Base-by-base conservation (phyloP, 2,113 vertebrate genomes). In the Daboia siamensis region DNA sequence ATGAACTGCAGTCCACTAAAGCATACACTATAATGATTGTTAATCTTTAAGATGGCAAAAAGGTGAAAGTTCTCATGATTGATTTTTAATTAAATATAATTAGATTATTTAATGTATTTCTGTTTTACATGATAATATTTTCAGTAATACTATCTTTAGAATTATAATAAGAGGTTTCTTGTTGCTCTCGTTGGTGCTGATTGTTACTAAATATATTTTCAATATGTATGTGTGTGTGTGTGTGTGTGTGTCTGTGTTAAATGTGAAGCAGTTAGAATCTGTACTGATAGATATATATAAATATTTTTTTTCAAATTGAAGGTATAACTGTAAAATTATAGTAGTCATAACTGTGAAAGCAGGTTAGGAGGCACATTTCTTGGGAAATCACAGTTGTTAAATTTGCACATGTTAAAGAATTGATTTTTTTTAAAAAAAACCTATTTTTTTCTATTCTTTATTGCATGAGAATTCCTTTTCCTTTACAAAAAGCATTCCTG, bases 191-290 rank as follows among this genome's bases (percentile, higher is more conserved):
- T 90, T 39, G 20, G 17, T 54, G 17, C 17, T 51, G 59, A 2
- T 33, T n/a, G 21, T 52, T 51, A 17, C 51, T 46, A 10, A 20
- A 21, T 26, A 56, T 11, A 33, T 88, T 24, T 61, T 9, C 90
- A 57, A 5, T 64, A 20, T 23, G 84, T 87, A 57, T 51, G 8
- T 21, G 0, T 56, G 55, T 56, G 9, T 61, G 3, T 61, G 9
- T n/a, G n/a, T 61, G 1, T 64, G 10, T 13, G 3, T 29, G 3
- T 61, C 0, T 13, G 12, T 69, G 90, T 15, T 88, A 59, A 39
- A 20, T 88, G n/a, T 90, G 20, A 90, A 94, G 39, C 87, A 91
- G 6, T 21, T 90, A 64, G 61, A n/a, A 29, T 92, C 59, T 69
- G 74, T 24, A 90, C 52, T 57, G n/a, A 33, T 93, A 23, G 55